These are phyloP conservation scores for Phortica okadai DNA, from an alignment of 2,888 invertebrate genomes.

Conservation along the genomic window DNA sequence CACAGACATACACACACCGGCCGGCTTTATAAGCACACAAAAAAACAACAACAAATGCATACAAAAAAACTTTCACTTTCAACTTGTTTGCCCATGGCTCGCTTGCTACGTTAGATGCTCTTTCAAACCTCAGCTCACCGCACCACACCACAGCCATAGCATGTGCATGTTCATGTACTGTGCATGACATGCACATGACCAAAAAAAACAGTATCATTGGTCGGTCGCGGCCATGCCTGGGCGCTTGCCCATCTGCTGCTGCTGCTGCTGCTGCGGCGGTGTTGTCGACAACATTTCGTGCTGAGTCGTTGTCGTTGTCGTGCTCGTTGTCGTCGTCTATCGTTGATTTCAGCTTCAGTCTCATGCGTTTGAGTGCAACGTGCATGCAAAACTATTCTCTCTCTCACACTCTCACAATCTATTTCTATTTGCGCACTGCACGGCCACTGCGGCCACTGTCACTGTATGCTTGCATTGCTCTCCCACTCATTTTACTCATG, in stretches of 20 bases:
- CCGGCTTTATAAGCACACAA: background rate
- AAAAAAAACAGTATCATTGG: background rate
- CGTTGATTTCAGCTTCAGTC: background rate
- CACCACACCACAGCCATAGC: background rate
- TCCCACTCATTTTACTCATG: background rate
- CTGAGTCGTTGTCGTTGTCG: background rate
- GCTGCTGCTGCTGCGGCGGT: background rate
- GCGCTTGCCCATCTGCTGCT: background rate
- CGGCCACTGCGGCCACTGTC: background rate
- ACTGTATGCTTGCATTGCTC: background rate
- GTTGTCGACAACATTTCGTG: background rate
- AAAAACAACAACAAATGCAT: constrained; percentile 40
- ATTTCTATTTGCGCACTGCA: background rate
- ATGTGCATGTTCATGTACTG: background rate
- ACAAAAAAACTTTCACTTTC: constrained; percentile 62
- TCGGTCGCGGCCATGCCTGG: no score
- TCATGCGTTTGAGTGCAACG: background rate
- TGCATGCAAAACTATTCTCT: background rate
- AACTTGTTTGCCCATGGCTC: background rate
- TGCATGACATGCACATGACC: background rate
- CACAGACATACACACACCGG: constrained; percentile 8
- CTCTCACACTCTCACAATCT: background rate
- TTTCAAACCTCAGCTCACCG: background rate
- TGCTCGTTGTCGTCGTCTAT: background rate
- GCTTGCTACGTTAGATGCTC: background rate